A percentile compares a stretch with the other conserved stretches of the same genome.
phyloP scores from a whole-genome alignment of 1,140 invertebrate species.

The Anthonomus grandis region DNA sequence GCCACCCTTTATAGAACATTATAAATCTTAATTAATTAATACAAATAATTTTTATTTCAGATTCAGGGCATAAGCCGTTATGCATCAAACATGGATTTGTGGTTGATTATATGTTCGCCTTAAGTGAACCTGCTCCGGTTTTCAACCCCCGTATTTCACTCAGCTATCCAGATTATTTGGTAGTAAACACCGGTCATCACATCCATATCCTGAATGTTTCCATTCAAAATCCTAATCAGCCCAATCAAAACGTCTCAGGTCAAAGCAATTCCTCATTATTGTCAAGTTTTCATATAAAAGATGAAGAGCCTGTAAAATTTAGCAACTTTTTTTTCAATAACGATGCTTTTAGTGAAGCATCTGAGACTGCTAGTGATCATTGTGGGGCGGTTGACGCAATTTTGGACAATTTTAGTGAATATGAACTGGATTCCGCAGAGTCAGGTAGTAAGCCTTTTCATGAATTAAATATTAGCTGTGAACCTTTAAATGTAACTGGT shows the following conservation, averaged over 20 bases:
- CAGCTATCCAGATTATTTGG: slow-evolving; percentile 46
- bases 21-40: too few relatives aligned
- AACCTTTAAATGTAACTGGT: slow-evolving; percentile 48
- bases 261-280: neutral
- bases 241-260: neutral
- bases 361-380: slow-evolving; percentile 44
- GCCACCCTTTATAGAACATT: too few relatives aligned
- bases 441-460: slow-evolving; percentile 47
- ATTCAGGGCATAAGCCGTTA: too few relatives aligned
- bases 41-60: too few relatives aligned
- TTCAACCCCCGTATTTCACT: slow-evolving; percentile 45
- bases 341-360: slow-evolving; percentile 44
- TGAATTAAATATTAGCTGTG: slow-evolving; percentile 49
- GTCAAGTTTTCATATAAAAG: slow-evolving; percentile 12
- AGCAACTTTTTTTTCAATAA: neutral
- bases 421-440: slow-evolving; percentile 46
- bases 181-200: slow-evolving; percentile 48
- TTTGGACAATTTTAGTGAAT: slow-evolving; percentile 48
- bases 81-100: slow-evolving; percentile 47
- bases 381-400: slow-evolving; percentile 46
- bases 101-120: slow-evolving; percentile 45
- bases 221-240: slow-evolving; percentile 31
- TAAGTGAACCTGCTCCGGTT: slow-evolving; percentile 39
- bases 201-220: slow-evolving; percentile 45
- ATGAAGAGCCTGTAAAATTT: slow-evolving; percentile 29